Base-by-base conservation (phyloP, 1,140 invertebrate species). In the Aphelenchoides besseyi region DNA sequence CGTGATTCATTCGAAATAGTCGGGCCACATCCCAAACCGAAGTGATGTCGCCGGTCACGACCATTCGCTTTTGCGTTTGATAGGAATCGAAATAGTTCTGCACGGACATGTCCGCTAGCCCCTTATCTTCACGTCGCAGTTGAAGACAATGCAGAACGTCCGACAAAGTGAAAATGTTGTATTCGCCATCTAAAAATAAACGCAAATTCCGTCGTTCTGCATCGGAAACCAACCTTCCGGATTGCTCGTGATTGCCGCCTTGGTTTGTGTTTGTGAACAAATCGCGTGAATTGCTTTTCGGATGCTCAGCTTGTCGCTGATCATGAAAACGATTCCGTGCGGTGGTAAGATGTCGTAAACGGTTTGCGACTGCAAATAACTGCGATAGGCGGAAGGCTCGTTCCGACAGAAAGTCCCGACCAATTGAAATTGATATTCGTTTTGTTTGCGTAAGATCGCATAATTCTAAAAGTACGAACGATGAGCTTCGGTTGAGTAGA, bases 1-100 rank as follows among this genome's bases (percentile, higher is more conserved):
- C 77, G n/a, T 74, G 74, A 64, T 79, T 79, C 30, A 80, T 37
- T 18, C 76, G 52, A 66, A 79, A 79, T 28, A 80, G 33, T 28
- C 75, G 74, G 23, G 77, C 54, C 33, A 79, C 74, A 18, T 79
- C 78, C 77, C 77, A 79, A 3, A 79, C 71, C 54, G 74, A 8
- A 28, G 55, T 59, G 16, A 59, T 33, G 5, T 59, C 55, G 55
- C 55, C 55, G 5, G 55, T 59, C 5, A 59, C 70, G 5, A 76
- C 57, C 33, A 73, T 16, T 33, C 48, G 35, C 59, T 74, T 75
- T 30, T 64, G 59, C 9, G 16, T 16, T 41, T 74, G 71, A 33
- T 75, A 62, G 23, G 35, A 23, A 16, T 73, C 71, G 2, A 76
- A 59, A 18, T 33, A 73, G 8, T 73, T 18, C 1, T 76, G 26